phyloP scores from a whole-genome alignment of 1,140 invertebrate genomes.

The Chrysopa pallens region DNA sequence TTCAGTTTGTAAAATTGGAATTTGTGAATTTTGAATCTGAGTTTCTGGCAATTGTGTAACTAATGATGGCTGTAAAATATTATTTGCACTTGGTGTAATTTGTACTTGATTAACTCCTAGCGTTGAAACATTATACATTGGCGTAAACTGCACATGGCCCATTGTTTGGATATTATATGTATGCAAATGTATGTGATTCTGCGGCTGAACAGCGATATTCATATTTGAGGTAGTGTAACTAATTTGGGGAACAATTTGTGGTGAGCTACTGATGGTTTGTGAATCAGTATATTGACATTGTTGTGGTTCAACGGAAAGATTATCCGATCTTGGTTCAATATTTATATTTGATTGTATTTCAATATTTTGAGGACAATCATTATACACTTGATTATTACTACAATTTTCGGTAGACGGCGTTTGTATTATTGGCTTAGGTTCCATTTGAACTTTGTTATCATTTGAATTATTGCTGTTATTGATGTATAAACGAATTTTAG shows the following conservation, averaged over 20 bases:
- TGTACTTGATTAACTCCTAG: background rate
- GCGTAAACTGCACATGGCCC: constrained; percentile 9
- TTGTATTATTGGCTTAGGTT: constrained; percentile 2
- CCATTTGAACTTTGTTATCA: background rate
- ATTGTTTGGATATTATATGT: constrained; percentile 12
- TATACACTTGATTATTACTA: constrained; percentile 9
- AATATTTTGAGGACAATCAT: constrained; percentile 11
- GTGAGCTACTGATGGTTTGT: background rate
- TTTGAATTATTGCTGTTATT: constrained; percentile 5
- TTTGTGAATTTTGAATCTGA: constrained; percentile 8
- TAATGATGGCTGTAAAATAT: background rate
- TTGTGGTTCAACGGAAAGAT: background rate
- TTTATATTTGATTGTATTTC: constrained; percentile 4
- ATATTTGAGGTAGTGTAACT: constrained; percentile 9
- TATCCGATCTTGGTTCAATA: too few relatives aligned
- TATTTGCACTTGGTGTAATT: background rate
- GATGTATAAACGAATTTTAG: constrained; percentile 19
- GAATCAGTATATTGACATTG: background rate
- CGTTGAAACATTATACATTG: background rate
- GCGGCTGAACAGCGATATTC: constrained; percentile 4
- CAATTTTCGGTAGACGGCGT: too few relatives aligned
- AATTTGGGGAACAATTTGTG: constrained; percentile 9
- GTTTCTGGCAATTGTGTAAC: constrained; percentile 2
- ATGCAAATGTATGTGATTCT: constrained; percentile 9
- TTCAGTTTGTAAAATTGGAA: constrained; percentile 2